Conservation (phyloP, 1,140 invertebrate species). For the Dinoponera quadriceps region DNA sequence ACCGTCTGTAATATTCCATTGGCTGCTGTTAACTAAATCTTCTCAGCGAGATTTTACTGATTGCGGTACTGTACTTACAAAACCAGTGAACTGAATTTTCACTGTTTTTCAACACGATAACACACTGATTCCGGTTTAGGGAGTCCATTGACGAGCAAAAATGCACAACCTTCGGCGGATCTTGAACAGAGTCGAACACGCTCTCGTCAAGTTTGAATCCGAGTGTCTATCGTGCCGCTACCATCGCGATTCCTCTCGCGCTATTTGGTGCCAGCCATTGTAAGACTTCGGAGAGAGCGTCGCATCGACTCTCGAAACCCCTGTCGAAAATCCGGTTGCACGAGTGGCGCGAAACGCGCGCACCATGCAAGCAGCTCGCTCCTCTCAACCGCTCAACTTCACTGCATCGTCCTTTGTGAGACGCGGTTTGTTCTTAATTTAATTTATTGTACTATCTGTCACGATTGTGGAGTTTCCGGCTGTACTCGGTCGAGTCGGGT, state of each 20-base stretch:
- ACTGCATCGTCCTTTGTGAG: constrained; percentile 33
- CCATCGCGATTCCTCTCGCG: not conserved
- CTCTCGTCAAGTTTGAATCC: not conserved
- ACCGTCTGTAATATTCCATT: no score
- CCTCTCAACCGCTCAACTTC: constrained; percentile 20
- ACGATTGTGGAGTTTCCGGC: constrained; percentile 23
- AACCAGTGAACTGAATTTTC: no score
- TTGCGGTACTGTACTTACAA: no score
- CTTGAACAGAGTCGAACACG: not conserved
- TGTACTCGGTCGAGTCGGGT: constrained; percentile 16
- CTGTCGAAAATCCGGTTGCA: not conserved
- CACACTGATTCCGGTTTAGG: no score
- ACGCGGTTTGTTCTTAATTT: constrained; percentile 39
- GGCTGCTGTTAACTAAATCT: no score
- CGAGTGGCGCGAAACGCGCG: not conserved
- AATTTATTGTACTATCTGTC: constrained; percentile 44
- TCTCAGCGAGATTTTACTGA: no score
- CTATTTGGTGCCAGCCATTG: not conserved
- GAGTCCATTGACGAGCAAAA: no score
- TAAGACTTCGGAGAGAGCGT: not conserved
- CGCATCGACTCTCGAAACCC: not conserved
- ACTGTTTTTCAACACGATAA: no score
- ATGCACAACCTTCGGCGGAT: not conserved
- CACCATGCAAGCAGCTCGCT: constrained; percentile 3
- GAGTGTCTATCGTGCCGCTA: not conserved